These are phyloP conservation scores for Glandiceps talaboti DNA, from an alignment of 53 echinoderm and acorn worm species.

Conservation along the genomic window DNA sequence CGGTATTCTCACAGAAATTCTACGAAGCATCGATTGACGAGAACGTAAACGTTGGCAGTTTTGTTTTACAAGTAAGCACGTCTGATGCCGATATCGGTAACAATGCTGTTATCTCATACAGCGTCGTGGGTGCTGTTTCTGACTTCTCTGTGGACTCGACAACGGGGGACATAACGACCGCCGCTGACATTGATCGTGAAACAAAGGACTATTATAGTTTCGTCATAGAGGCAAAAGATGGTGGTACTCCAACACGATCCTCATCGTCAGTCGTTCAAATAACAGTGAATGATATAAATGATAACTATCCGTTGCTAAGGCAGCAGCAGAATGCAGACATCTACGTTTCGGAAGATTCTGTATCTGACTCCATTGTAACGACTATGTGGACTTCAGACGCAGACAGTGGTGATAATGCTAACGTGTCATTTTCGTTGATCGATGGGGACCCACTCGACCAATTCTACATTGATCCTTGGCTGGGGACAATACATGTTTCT, in stretches of 20 bases:
- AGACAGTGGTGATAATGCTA: neutral
- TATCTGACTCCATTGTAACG: neutral
- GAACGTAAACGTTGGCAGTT: neutral
- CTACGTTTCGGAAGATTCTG: neutral
- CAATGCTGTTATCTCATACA: neutral
- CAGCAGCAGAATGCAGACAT: neutral
- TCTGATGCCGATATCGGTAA: neutral
- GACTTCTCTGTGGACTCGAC: neutral
- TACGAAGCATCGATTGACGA: neutral
- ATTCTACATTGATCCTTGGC: neutral
- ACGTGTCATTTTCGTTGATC: neutral
- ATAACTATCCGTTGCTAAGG: neutral
- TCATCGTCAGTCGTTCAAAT: neutral
- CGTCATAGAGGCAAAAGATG: neutral
- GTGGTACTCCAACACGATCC: neutral
- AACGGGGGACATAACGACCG: neutral
- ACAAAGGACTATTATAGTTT: neutral
- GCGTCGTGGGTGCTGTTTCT: neutral
- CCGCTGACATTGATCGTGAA: neutral
- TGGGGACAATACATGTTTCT: neutral
- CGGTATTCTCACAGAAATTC: neutral
- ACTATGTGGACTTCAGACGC: neutral
- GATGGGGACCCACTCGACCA: neutral
- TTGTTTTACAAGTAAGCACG: neutral
- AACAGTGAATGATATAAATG: neutral